These are phyloP conservation scores for Eutolmus rufibarbis DNA, from an alignment of 2,888 invertebrate genomes.

Conservation along the genomic window DNA sequence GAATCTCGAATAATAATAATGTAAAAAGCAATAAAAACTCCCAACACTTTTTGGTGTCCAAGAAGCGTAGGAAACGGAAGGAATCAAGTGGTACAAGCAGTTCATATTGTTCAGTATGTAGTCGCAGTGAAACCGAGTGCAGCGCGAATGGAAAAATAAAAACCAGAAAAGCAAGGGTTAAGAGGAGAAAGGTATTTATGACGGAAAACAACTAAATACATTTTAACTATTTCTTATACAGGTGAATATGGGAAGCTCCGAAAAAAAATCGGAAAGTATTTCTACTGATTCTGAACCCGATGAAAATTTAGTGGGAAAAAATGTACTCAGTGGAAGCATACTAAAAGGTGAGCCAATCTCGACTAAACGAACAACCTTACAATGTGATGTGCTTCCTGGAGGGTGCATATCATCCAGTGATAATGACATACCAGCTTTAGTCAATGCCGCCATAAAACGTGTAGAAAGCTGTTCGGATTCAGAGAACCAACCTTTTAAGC, in stretches of 20 bases:
- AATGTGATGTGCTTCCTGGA: conserved; percentile 52
- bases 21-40: conserved; percentile 28
- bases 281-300: conserved; percentile 37
- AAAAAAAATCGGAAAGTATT: not conserved
- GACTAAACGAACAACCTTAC: not conserved
- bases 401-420: conserved; percentile 69
- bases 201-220: not conserved
- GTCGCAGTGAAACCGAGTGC: conserved; percentile 49
- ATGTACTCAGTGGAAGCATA: not conserved
- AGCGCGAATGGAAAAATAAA: conserved; percentile 48
- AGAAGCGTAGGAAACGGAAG: conserved; percentile 40
- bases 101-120: conserved; percentile 48
- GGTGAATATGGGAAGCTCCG: conserved; percentile 1
- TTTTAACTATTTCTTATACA: not conserved
- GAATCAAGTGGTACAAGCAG: conserved; percentile 46
- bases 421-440: conserved; percentile 77
- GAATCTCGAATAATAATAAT: conserved; percentile 38
- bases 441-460: conserved; percentile 79
- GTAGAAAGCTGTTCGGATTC: conserved; percentile 79
- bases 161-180: conserved; percentile 57
- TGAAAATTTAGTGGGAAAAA: not conserved
- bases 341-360: not conserved
- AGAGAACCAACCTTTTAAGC: conserved; percentile 67
- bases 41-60: not conserved
- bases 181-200: conserved; percentile 55